Evolutionary conservation across 2,888 invertebrate genomes (phyloP), one percentile per base, ranked within the genome.

Genomic region (Gymnoscelis rufifasciata): DNA sequence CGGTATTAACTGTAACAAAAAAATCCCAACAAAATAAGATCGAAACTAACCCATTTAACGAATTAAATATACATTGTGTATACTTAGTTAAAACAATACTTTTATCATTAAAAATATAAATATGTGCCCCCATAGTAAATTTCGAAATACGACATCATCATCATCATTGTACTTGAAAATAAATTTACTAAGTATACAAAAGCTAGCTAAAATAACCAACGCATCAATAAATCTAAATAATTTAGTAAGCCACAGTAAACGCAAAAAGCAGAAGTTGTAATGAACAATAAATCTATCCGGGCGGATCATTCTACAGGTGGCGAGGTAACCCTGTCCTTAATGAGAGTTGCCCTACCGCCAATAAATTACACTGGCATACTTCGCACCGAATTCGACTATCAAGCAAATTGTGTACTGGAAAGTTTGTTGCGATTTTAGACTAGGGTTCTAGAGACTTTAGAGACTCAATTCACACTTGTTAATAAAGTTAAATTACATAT

Each of bases 241-340:
- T 37, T 23, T 33, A 47, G 11, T 35, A 50, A 38, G 36, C 38
- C 49, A 50, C 39, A 50, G 45, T 29, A 46, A 30, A 50, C 35
- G 48, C 52, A 51, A 57, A 53, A 59, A 57, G 31, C 48, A 55
- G 62, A 62, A 61, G 57, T 63, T 54, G 57, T 62, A 69, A 62
- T 64, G 60, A 62, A 61, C 66, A 38, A 72, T 75, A 72, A 75
- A 75, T 75, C 66, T 65, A 68, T 64, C 62, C 59, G 45, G 62
- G 60, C 64, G 70, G 71, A 73, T 74, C 67, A 72, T 75, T 73
- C 83, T 74, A 83, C 83, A 83, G 83, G 83, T 83, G 83, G 81
- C 69, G 65, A 70, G 71, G 71, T 68, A 68, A 67, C 67, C 67
- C 66, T 55, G 62, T 67, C 73, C 71, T 71, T 78, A 78, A 81